These are phyloP conservation scores for Sula dactylatra DNA, from an alignment of 2,113 vertebrate species.

Conservation along the genomic window DNA sequence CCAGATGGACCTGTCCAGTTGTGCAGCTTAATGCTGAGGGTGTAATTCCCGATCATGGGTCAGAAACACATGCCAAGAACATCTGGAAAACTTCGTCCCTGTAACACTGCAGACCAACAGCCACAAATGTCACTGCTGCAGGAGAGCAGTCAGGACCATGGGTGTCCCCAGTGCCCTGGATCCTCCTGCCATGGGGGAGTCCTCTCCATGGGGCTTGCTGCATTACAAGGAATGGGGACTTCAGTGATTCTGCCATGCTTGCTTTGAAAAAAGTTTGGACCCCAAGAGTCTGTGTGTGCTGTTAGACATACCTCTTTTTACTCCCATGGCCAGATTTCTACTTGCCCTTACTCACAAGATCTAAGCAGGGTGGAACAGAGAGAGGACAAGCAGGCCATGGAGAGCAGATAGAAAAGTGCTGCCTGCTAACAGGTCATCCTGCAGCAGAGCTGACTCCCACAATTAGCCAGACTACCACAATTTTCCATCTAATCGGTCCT, in stretches of 20 bases:
- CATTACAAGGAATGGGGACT: rapidly evolving
- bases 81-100: background rate
- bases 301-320: background rate
- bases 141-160: background rate
- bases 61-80: background rate
- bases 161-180: background rate
- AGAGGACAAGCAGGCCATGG: background rate
- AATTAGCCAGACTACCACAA: background rate
- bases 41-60: background rate
- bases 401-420: background rate
- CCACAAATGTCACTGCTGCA: background rate
- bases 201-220: background rate
- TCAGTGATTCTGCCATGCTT: background rate
- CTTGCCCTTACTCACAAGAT: background rate
- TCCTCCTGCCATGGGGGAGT: background rate
- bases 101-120: background rate
- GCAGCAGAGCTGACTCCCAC: background rate
- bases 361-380: background rate
- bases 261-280: background rate
- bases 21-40: background rate
- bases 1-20: background rate
- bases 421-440: background rate
- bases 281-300: background rate
- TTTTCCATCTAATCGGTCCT: background rate
- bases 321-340: background rate